These are phyloP conservation scores for Tympanuchus pallidicinctus DNA, from an alignment of 2,113 vertebrate species.

Conservation along the genomic window DNA sequence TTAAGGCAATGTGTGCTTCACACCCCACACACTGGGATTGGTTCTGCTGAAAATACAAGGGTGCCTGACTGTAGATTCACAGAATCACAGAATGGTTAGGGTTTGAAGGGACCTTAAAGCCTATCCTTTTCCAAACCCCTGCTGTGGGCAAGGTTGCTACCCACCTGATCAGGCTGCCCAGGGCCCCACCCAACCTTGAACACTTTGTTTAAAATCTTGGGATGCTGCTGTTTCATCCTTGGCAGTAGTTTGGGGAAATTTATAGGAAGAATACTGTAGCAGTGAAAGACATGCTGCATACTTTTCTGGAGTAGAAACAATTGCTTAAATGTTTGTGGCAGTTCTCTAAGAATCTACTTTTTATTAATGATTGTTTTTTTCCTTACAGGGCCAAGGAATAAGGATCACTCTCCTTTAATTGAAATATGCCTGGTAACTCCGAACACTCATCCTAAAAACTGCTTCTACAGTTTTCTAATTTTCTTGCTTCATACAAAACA, in stretches of 20 bases:
- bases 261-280: neutral
- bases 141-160: neutral
- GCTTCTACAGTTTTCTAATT: constrained; percentile 55
- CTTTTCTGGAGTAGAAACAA: neutral
- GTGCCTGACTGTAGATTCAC: accelerated
- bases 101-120: neutral
- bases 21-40: neutral
- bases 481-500: constrained; percentile 71
- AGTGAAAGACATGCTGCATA: neutral
- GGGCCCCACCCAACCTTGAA: neutral
- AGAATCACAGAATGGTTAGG: neutral
- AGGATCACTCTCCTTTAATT: constrained; percentile 41
- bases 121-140: neutral
- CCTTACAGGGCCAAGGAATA: constrained; percentile 72
- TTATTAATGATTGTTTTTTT: neutral
- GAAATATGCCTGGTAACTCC: constrained; percentile 43
- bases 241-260: neutral
- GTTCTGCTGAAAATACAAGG: neutral
- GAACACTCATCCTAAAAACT: constrained; percentile 56
- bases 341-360: neutral
- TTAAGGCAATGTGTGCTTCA: accelerated
- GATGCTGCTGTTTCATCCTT: neutral
- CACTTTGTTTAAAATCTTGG: neutral
- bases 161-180: neutral
- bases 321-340: neutral